A percentile compares a stretch with the other conserved stretches of the same genome.
These are phyloP conservation scores for Ophonus ardosiacus DNA, from an alignment of 2,888 invertebrate genomes.

Conservation along the genomic window DNA sequence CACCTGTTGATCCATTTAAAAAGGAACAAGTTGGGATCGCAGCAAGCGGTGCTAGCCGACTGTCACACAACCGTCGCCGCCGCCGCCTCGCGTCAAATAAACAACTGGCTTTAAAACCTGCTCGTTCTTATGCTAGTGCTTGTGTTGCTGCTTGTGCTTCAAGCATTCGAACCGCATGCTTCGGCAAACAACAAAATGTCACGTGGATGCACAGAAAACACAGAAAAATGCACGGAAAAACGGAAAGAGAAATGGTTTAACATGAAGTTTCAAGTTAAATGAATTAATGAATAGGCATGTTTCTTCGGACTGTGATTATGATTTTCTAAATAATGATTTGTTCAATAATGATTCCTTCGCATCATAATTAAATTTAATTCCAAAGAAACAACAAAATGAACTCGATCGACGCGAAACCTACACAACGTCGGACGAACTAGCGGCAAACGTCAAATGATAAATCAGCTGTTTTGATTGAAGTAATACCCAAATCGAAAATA, in stretches of 20 bases:
- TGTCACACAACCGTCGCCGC: constrained; percentile 24
- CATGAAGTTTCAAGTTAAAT: too few relatives aligned
- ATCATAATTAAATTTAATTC: too few relatives aligned
- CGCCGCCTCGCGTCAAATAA: constrained; percentile 37
- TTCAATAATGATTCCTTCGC: too few relatives aligned
- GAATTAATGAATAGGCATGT: too few relatives aligned
- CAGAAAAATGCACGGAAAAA: background rate
- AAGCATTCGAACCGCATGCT: constrained; percentile 24
- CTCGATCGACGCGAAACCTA: too few relatives aligned
- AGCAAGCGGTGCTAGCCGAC: constrained; percentile 52
- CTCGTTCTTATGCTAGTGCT: background rate
- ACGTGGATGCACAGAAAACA: background rate
- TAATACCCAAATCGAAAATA: too few relatives aligned
- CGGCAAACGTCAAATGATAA: too few relatives aligned
- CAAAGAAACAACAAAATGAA: too few relatives aligned
- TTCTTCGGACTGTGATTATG: too few relatives aligned
- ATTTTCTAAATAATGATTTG: too few relatives aligned
- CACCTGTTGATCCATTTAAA: constrained; percentile 68
- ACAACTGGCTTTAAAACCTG: constrained; percentile 44
- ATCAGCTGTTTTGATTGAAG: too few relatives aligned
- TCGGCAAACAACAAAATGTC: constrained; percentile 16
- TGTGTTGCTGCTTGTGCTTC: constrained; percentile 17
- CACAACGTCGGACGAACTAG: too few relatives aligned
- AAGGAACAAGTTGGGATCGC: constrained; percentile 58
- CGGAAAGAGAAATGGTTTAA: background rate